Evolutionary conservation across 1,140 invertebrate species (phyloP), one percentile per base, ranked within the genome.

Genomic region (Phocides pigmalion): DNA sequence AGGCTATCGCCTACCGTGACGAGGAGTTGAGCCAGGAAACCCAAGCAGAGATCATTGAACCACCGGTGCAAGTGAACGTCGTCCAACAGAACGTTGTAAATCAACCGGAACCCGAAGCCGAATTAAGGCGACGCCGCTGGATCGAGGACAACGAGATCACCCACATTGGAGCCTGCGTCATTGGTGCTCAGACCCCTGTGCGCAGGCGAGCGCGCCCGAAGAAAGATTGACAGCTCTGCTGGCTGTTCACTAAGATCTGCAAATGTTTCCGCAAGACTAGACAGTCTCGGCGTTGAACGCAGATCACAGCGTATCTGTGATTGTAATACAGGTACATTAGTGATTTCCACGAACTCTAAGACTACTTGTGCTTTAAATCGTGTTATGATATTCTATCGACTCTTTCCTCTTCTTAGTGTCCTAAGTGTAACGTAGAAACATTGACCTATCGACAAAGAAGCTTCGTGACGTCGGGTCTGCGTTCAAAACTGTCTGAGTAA

Each of bases 131-230:
- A 4, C 49, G 32, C 11, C 22, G 49, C 5, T 6, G 22, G 49
- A 19, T 51, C 12, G 49, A 35, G 35, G 22, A 51, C 25, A 12
- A 32, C 49, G 5, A 51, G 25, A 16, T 14, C 5, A 2, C 3
- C n/a, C 25, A 51, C 49, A 51, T 51, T 19, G 15, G 49, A 2
- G 49, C 3, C 25, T 51, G 49, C 12, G 49, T 51, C 14, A 51
- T 35, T 11, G 32, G n/a, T 2, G 1, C 32, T 11, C 32, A 35
- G 11, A 12, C 11, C 32, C 28, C 28, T 2, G 4, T 2, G 32
- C 4, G 6, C 2, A n/a, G n/a, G 8, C 11, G 9, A 8, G n/a
- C 4, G 11, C 32, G 32, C 9, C 32, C 9, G 0, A 35, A 35
- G 32, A 35, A 35, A n/a, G 5, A 35, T 35, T 35, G 32, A 35